Evolutionary conservation across 30 jellyfish, hydroid and myxozoan genomes (phyloP).

Genomic region (Aurelia sp.): DNA sequence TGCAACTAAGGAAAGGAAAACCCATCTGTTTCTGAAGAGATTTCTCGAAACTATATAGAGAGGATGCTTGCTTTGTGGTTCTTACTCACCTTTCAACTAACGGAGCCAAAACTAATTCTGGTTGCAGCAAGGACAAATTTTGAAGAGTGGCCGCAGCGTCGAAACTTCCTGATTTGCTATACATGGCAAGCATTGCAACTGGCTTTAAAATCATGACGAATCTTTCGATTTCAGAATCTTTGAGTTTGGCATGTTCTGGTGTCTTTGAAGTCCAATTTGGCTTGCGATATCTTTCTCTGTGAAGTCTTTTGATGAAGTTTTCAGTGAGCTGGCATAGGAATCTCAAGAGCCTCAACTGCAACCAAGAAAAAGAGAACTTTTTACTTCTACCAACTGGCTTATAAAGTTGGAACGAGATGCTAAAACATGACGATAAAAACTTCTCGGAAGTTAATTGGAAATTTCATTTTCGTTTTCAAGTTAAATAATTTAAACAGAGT

Average conservation of each 20-base stretch:
- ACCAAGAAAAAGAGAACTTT: neutral
- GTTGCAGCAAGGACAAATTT: constrained; percentile 74
- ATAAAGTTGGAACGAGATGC: too few species aligned
- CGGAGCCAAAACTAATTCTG: constrained; percentile 84
- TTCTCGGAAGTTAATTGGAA: too few species aligned
- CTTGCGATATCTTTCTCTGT: constrained; percentile 76
- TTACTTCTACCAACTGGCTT: too few species aligned
- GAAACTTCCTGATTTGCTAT: constrained; percentile 70
- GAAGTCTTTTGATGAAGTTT: constrained; percentile 70
- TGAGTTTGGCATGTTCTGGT: constrained; percentile 70
- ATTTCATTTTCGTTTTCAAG: too few species aligned
- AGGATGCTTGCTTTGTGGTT: too few species aligned
- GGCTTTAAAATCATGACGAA: constrained; percentile 73
- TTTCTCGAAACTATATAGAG: too few species aligned
- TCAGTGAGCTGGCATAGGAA: constrained; percentile 65
- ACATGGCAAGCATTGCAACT: constrained; percentile 79
- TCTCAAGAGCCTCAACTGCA: constrained; percentile 21
- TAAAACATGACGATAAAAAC: too few species aligned
- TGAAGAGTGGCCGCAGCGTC: constrained; percentile 86
- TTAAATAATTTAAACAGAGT: too few species aligned
- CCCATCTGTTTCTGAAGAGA: too few species aligned
- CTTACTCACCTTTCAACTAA: constrained; percentile 74
- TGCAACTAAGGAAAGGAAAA: too few species aligned
- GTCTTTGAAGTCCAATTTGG: constrained; percentile 66
- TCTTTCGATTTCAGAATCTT: constrained; percentile 76